Evolutionary conservation across 1,140 invertebrate genomes (phyloP), one percentile per base, ranked within the genome.

Genomic region (Lepidostoma basale): DNA sequence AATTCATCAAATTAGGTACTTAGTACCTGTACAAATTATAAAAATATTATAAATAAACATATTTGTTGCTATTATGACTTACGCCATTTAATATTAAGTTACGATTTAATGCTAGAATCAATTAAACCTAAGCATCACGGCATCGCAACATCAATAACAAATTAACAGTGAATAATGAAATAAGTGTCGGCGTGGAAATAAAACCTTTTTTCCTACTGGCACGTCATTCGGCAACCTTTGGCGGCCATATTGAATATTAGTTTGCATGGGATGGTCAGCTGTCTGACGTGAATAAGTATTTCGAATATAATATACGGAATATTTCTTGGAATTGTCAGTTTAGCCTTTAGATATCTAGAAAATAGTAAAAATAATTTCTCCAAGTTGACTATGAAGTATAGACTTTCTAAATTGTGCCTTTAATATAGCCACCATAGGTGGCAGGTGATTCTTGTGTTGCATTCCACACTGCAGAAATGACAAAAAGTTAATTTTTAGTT

Each of bases 191-290:
- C 56, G 39, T 59, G 33, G 39, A 59, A 33, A 5, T 33, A 33
- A 12, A 33, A 40, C 56, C 33, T 45, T 67, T 67, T 67, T 67
- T 59, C 22, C 5, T 36, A 45, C 64, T 67, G 64, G 54, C 54
- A 67, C 52, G 64, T 59, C 64, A 67, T 44, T 67, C 47, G 14
- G 62, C 49, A 49, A 49, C 60, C 78, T 79, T 54, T 75, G 79
- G 77, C 79, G 75, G 81, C 81, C 81, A 83, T 83, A 77, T 83
- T 83, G 80, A 79, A 81, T 79, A 54, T 47, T 59, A 76, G 80
- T 77, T 78, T 78, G 80, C 74, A 75, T 74, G 79, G 79, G 81
- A 80, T 81, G 81, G 81, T 83, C 81, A 83, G 81, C 80, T 83
- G 81, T 79, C 77, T 76, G 76, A 26, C 58, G 67, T 68, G 56